phyloP scores from a whole-genome alignment of 2,797 vertebrate species.

The Malacoctenus gilli region DNA sequence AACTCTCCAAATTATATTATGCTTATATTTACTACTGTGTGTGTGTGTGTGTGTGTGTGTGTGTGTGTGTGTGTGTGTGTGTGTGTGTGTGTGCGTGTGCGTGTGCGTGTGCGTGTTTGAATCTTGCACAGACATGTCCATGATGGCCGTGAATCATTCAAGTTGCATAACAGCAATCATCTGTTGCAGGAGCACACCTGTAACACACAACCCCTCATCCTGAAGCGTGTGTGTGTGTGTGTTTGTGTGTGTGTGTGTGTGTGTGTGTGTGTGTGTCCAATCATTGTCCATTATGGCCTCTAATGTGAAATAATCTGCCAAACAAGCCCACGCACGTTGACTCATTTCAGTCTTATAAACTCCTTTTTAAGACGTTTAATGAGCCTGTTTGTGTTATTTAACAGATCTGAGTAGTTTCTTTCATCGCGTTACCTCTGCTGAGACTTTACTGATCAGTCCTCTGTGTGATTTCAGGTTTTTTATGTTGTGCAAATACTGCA shows the following conservation, averaged over 20 bases:
- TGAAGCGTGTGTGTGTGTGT: too few relatives aligned
- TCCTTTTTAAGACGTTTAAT: conserved; percentile 9
- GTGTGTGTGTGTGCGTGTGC: neutral
- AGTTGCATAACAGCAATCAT: conserved; percentile 41
- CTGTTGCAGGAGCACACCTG: conserved; percentile 47
- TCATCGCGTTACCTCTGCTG: neutral
- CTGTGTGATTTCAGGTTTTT: neutral
- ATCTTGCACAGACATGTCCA: conserved; percentile 11
- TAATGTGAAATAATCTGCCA: conserved; percentile 11
- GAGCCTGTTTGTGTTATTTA: neutral
- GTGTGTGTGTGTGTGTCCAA: neutral
- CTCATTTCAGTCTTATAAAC: conserved; percentile 16
- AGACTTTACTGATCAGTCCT: neutral
- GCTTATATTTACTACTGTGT: too few relatives aligned
- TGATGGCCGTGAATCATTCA: conserved; percentile 21
- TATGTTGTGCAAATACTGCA: neutral
- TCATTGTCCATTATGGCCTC: conserved; percentile 14
- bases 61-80: neutral
- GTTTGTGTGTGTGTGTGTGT: too few relatives aligned
- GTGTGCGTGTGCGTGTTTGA: neutral
- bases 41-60: too few relatives aligned
- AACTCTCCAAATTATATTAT: too few relatives aligned
- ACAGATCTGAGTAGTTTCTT: neutral
- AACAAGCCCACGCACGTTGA: conserved; percentile 9
- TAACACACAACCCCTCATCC: conserved; percentile 20